Evolutionary conservation across 1,140 invertebrate species (phyloP).

Genomic region (Oryzaephilus surinamensis): DNA sequence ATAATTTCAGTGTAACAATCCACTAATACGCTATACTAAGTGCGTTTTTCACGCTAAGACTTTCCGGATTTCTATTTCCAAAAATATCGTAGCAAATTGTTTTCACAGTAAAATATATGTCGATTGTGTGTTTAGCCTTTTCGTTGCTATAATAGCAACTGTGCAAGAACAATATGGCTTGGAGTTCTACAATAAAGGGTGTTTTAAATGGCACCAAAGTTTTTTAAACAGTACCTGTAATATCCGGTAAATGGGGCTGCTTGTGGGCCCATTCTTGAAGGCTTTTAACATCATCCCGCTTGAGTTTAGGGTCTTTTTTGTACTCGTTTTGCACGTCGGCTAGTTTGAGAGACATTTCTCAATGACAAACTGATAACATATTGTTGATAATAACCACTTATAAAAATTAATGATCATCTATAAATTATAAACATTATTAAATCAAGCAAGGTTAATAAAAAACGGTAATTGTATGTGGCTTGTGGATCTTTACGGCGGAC

Average conservation of each 20-base stretch:
- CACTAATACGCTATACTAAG: too few species aligned
- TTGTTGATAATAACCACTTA: background rate
- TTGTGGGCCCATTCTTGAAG: slow-evolving; percentile 11
- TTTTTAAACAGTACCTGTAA: slow-evolving; percentile 2
- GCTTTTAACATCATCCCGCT: slow-evolving; percentile 9
- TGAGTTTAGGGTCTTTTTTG: slow-evolving; percentile 9
- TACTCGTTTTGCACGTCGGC: slow-evolving; percentile 9
- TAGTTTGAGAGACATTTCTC: slow-evolving; percentile 2
- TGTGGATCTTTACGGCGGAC: background rate
- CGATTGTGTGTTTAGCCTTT: slow-evolving; percentile 47
- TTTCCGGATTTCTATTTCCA: slow-evolving; percentile 40
- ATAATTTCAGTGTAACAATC: too few species aligned
- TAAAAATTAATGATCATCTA: too few species aligned
- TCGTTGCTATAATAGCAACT: slow-evolving; percentile 50
- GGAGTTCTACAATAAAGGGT: slow-evolving; percentile 40
- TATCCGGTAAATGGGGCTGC: slow-evolving; percentile 14
- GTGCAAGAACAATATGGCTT: slow-evolving; percentile 48
- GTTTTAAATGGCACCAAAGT: background rate
- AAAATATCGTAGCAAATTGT: slow-evolving; percentile 49
- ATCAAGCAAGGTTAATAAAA: background rate
- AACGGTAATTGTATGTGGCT: background rate
- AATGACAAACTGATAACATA: slow-evolving; percentile 4
- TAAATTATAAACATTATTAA: too few species aligned
- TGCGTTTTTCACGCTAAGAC: slow-evolving; percentile 11
- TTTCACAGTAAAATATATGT: slow-evolving; percentile 48